phyloP scores from a whole-genome alignment of 2,113 vertebrate genomes.

The Camelus bactrianus region DNA sequence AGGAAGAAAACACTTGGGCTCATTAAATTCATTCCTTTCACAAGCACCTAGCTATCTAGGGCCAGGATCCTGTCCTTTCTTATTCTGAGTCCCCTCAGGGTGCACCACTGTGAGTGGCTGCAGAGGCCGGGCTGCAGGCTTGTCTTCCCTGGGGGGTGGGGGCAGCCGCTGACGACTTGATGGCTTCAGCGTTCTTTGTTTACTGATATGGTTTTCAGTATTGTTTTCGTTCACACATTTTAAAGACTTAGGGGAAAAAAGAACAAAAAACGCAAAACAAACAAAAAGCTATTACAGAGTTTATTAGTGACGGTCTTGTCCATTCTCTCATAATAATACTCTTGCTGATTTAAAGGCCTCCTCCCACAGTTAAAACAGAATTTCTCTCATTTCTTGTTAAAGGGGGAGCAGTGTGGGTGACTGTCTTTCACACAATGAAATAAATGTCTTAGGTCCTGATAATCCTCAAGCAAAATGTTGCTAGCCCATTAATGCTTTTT shows the following conservation, averaged over 20 bases:
- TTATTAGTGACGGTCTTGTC: neutral
- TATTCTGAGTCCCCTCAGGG: no score
- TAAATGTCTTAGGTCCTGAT: slow-evolving; percentile 23
- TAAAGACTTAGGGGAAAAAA: neutral
- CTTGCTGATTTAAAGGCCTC: slow-evolving; percentile 16
- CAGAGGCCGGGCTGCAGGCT: no score
- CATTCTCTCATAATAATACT: slow-evolving; percentile 20
- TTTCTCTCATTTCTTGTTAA: slow-evolving; percentile 14
- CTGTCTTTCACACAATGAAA: slow-evolving; percentile 44
- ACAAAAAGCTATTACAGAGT: neutral
- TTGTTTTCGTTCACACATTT: neutral
- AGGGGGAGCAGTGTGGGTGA: neutral
- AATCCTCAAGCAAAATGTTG: neutral
- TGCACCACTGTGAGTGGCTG: no score
- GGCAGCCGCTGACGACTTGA: no score
- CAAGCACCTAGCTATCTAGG: no score
- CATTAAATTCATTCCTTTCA: no score
- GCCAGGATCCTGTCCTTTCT: no score
- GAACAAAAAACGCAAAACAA: neutral
- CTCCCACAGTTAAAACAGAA: slow-evolving; percentile 16
- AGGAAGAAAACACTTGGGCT: no score
- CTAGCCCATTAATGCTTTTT: slow-evolving; percentile 23
- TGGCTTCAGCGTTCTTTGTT: no score
- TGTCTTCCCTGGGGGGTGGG: no score
- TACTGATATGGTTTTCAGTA: no score